phyloP scores from a whole-genome alignment of 2,888 invertebrate genomes.

The Drosophila nr. fundita region DNA sequence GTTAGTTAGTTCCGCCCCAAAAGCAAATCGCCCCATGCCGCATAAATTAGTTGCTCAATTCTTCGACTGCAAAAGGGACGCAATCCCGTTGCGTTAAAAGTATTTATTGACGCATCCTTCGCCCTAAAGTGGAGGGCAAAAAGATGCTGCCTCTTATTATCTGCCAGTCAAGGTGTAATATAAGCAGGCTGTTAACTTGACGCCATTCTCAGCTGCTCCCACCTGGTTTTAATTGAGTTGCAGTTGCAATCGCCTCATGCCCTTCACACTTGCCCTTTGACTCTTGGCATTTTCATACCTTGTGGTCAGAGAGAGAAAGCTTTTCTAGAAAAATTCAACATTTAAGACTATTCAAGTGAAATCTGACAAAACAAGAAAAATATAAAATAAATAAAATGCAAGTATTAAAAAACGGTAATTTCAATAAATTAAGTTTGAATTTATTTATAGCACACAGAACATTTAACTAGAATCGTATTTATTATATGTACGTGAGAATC shows the following conservation, averaged over 20 bases:
- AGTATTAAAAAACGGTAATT: not conserved
- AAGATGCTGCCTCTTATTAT: constrained; percentile 5
- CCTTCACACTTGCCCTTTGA: constrained; percentile 46
- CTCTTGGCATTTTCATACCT: constrained; percentile 23
- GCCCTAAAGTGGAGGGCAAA: not conserved
- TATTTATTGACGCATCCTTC: constrained; percentile 28
- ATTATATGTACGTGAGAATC: constrained; percentile 45
- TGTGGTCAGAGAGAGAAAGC: not conserved
- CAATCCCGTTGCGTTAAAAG: constrained; percentile 17
- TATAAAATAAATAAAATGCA: not conserved
- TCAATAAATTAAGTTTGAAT: constrained; percentile 61
- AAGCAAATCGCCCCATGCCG: constrained; percentile 28
- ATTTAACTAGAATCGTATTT: constrained; percentile 59
- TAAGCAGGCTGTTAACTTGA: not conserved
- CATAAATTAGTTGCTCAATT: constrained; percentile 57
- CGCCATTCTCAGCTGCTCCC: not conserved
- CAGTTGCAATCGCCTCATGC: constrained; percentile 4
- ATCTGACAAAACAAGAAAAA: not conserved
- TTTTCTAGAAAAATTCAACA: not conserved
- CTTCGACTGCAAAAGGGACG: not conserved
- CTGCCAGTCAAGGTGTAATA: not conserved
- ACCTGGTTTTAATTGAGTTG: constrained; percentile 31
- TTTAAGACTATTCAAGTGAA: not conserved
- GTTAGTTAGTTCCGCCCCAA: constrained; percentile 65
- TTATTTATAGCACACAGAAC: constrained; percentile 72